phyloP scores from a whole-genome alignment of 2,888 invertebrate species.

The Pseudococcus viburni region DNA sequence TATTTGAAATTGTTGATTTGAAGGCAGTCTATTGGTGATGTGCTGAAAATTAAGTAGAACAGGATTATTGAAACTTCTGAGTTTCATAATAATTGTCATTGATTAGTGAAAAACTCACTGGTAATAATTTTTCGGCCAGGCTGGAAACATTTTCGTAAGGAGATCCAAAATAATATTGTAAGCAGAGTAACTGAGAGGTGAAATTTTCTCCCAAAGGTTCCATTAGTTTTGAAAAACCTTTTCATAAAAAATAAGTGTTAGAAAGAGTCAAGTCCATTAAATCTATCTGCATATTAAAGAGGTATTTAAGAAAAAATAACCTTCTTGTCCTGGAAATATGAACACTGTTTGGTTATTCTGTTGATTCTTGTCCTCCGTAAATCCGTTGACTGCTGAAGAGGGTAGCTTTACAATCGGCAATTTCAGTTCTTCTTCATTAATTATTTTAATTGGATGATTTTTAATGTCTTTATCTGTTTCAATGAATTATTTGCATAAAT shows the following conservation, averaged over 20 bases:
- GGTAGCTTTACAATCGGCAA: constrained; percentile 74
- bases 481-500: too few relatives aligned
- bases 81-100: too few relatives aligned
- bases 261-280: constrained; percentile 74
- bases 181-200: not conserved
- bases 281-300: constrained; percentile 75
- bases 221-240: constrained; percentile 67
- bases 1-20: constrained; percentile 79
- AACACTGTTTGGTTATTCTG: constrained; percentile 70
- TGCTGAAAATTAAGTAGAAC: constrained; percentile 72
- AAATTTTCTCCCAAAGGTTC: not conserved
- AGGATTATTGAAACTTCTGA: not conserved
- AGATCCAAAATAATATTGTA: not conserved
- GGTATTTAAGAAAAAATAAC: constrained; percentile 71
- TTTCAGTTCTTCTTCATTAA: constrained; percentile 70
- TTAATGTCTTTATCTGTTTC: not conserved
- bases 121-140: constrained; percentile 72
- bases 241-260: constrained; percentile 71
- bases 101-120: constrained; percentile 66
- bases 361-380: constrained; percentile 73
- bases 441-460: not conserved
- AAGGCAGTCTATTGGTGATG: constrained; percentile 75
- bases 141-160: constrained; percentile 71
- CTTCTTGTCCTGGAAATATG: not conserved
- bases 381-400: not conserved